phyloP scores from a whole-genome alignment of 1,140 invertebrate species.

The Metopolophium dirhodum region DNA sequence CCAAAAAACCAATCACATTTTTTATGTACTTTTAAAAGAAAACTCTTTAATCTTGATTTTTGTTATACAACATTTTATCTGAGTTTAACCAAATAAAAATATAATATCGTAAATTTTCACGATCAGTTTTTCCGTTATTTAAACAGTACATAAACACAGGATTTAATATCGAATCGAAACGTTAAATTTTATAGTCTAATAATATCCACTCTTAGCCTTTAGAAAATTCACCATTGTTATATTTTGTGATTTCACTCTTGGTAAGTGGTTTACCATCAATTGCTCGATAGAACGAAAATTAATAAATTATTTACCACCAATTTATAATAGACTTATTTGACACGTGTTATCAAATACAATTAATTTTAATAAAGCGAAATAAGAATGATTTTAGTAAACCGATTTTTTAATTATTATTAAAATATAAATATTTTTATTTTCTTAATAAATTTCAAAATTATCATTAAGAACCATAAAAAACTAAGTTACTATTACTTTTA shows the following conservation, averaged over 20 bases:
- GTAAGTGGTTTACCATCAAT: slow-evolving; percentile 25
- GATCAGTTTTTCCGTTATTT: slow-evolving; percentile 35
- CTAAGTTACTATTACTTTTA: not conserved
- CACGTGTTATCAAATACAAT: slow-evolving; percentile 2
- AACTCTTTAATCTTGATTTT: slow-evolving; percentile 12
- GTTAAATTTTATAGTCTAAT: slow-evolving; percentile 43
- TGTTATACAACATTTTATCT: not conserved
- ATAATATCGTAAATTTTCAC: not conserved
- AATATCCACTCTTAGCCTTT: slow-evolving; percentile 12
- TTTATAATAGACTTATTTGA: slow-evolving; percentile 35
- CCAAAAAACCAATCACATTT: not conserved
- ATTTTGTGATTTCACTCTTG: not conserved
- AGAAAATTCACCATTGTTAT: not conserved
- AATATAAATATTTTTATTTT: not conserved
- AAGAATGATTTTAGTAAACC: not conserved
- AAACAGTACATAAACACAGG: slow-evolving; percentile 9
- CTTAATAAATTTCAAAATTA: not conserved
- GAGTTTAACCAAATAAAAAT: slow-evolving; percentile 11
- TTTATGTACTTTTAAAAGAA: not conserved
- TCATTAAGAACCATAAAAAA: not conserved
- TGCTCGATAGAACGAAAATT: not conserved
- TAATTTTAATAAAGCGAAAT: not conserved
- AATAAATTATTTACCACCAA: slow-evolving; percentile 23
- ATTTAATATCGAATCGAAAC: slow-evolving; percentile 44
- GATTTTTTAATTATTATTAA: not conserved